Conservation (phyloP, 2,888 invertebrate genomes). For the Mimumesa dahlbomi region DNA sequence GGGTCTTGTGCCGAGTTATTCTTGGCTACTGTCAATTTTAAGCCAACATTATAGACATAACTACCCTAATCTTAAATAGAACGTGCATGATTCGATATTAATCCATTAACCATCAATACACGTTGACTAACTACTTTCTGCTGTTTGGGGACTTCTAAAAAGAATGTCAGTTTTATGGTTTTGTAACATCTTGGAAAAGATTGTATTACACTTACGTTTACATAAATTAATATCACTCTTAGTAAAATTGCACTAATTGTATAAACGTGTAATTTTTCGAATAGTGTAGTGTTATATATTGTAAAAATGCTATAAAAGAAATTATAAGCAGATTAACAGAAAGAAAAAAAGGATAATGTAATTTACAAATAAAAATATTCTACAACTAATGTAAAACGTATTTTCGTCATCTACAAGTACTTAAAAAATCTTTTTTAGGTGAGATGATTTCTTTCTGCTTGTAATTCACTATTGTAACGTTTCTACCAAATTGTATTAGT, state of each 20-base stretch:
- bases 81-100: conserved; percentile 67
- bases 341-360: conserved; percentile 14
- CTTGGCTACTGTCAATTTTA: conserved; percentile 73
- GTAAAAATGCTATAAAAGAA: conserved; percentile 34
- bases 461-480: conserved; percentile 4
- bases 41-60: conserved; percentile 71
- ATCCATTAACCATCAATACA: conserved; percentile 68
- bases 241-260: conserved; percentile 50
- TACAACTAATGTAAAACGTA: conserved; percentile 4
- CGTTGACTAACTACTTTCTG: conserved; percentile 69
- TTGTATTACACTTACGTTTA: conserved; percentile 29
- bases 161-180: conserved; percentile 34
- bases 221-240: conserved; percentile 56
- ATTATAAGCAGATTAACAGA: conserved; percentile 9
- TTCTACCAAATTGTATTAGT: conserved; percentile 6
- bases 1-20: conserved; percentile 73
- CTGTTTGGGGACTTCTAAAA: conserved; percentile 73
- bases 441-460: neutral
- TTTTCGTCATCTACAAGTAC: neutral
- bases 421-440: conserved; percentile 5
- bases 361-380: conserved; percentile 15
- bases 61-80: conserved; percentile 70
- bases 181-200: conserved; percentile 17
- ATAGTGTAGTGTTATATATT: conserved; percentile 20
- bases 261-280: conserved; percentile 33